Conservation (phyloP, 2,888 invertebrate genomes). For the Diploptera punctata region DNA sequence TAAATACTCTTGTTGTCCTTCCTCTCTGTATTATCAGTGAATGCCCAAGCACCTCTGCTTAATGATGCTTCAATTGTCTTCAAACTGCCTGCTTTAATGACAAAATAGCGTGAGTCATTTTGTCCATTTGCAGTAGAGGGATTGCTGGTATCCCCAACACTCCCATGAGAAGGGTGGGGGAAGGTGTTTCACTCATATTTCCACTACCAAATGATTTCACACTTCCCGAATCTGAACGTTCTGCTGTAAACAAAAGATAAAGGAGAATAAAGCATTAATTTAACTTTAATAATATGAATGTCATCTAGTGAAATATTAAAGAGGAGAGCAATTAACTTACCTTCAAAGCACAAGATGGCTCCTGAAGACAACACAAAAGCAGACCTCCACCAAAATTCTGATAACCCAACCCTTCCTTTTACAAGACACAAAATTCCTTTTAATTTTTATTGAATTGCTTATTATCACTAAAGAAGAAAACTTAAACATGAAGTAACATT, state of each 20-base stretch:
- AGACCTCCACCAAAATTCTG: too few species aligned
- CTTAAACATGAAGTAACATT: too few species aligned
- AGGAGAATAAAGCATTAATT: too few species aligned
- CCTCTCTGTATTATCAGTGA: conserved; percentile 66
- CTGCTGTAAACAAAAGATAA: conserved; percentile 14
- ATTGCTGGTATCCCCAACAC: conserved; percentile 19
- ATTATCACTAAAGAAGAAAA: too few species aligned
- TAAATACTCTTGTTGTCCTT: conserved; percentile 64
- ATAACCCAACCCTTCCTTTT: too few species aligned
- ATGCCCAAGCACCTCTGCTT: conserved; percentile 62
- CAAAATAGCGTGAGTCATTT: conserved; percentile 57
- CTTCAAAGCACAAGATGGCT: too few species aligned
- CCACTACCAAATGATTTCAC: conserved; percentile 35
- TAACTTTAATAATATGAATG: too few species aligned
- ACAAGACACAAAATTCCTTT: too few species aligned
- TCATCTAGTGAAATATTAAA: too few species aligned
- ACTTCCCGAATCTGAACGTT: conserved; percentile 34
- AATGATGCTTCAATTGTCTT: conserved; percentile 64
- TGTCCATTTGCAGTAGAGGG: background rate
- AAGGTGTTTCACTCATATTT: conserved; percentile 31
- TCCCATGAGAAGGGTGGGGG: conserved; percentile 38
- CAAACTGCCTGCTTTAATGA: conserved; percentile 66
- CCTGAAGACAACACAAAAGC: too few species aligned
- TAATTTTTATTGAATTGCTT: too few species aligned
- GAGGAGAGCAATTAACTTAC: too few species aligned